Evolutionary conservation across 1,140 invertebrate species (phyloP), one percentile per base, ranked within the genome.

Genomic region (Pseudomyrmex cubaensis): DNA sequence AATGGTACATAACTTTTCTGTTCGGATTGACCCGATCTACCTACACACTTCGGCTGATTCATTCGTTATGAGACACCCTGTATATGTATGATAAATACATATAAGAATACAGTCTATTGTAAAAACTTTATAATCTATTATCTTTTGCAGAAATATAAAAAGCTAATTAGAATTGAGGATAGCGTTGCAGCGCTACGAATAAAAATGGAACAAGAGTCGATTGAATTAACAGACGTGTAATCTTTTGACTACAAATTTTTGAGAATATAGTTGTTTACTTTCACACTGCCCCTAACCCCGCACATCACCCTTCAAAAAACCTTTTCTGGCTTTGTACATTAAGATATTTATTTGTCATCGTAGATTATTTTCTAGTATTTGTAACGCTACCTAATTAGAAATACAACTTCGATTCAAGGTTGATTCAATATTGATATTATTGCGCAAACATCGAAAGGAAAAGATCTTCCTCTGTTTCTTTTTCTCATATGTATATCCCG

Each of bases 91-190:
- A 20, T 3, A 35, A 35, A 35, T 0, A 76, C 25, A 70, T 54
- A 2, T 9, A 1, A 4, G 12, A 2, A 54, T 0, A 2, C n/a
- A 8, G 0, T 17, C 48, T 48, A 44, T 17, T 50, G 20, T 20
- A 35, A 63, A 3, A 50, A 2, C 17, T 20, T 56, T 17, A 22
- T 5, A 12, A 4, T 54, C 63, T 57, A 62, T 50, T 62, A 50
- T 35, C n/a, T 48, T 67, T 89, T 84, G 25, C 93, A 98, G 97
- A 97, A 97, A 97, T 96, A 97, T 91, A 95, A 96, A 88, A 95
- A 96, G 67, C 95, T 97, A 74, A 95, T 98, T 1, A 95, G 97
- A 89, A 97, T 97, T 92, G 96, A 97, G 54, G 97, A 97, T 88
- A 96, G 97, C 87, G 95, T 98, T 2, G 95, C 96, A 63, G 93